Evolutionary conservation across 2,888 invertebrate genomes (phyloP), one percentile per base, ranked within the genome.

Genomic region (Harpagoxenus sublaevis): DNA sequence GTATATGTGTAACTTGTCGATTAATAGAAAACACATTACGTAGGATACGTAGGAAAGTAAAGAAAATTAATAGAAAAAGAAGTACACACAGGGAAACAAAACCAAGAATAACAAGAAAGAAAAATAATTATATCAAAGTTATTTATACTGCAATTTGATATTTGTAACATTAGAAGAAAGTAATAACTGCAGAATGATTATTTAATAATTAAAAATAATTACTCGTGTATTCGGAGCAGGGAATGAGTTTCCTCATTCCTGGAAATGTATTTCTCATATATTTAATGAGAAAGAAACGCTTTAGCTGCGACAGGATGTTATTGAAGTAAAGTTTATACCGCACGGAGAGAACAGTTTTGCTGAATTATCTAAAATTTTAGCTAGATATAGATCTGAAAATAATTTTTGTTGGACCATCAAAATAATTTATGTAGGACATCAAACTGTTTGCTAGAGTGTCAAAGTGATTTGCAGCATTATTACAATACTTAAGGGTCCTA

Each of bases 121-220:
- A 28, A 45, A 45, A 23, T 9, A 39, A 63, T 39, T 4, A 39
- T 39, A 63, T 63, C 5, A 28, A 65, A 65, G 12, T n/a, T 63
- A 23, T 5, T 23, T 23, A 1, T 15, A 12, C 3, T 65, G 12
- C 12, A 65, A 63, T 65, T 65, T 42, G 5, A 39, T 10, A 39
- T 60, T 28, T 18, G 18, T 66, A 28, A 42, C 8, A 8, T 12
- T 45, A 45, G 0, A 3, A 35, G n/a, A 65, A 65, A 65, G 42
- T 28, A 66, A 45, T 15, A 45, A 66, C 23, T 23, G 23, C 28
- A 45, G 45, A 45, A 8, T 65, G 1, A 23, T 15, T 12, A 12
- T 66, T 66, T 8, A 45, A 28, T 45, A 66, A 63, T 65, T 28
- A 66, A 45, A 45, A 45, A 28, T 66, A 45, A 15, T 66, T 45